Conservation (phyloP, 2,113 vertebrate species). For the Lates calcarifer region DNA sequence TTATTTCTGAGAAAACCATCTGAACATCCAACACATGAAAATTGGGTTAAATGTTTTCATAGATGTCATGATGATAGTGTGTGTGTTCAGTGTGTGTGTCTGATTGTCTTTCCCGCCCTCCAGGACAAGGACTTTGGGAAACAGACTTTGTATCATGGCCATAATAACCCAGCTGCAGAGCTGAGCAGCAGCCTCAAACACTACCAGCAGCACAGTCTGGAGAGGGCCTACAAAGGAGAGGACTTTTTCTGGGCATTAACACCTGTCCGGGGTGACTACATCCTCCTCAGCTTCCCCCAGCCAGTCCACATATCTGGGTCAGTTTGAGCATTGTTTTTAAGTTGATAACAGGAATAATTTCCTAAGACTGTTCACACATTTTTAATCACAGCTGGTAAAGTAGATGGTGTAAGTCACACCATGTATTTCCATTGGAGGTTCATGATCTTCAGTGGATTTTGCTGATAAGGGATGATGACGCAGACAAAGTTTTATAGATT, state of each 20-base stretch:
- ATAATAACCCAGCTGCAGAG: constrained; percentile 89
- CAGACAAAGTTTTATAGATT: too few species aligned
- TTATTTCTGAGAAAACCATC: too few species aligned
- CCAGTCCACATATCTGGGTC: constrained; percentile 58
- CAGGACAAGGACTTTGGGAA: constrained; percentile 96
- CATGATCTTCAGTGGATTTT: too few species aligned
- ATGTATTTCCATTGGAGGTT: too few species aligned
- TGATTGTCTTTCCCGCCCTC: neutral
- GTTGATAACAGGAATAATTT: too few species aligned
- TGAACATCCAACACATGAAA: neutral
- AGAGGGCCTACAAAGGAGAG: constrained; percentile 88
- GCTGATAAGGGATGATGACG: too few species aligned
- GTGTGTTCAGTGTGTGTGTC: neutral
- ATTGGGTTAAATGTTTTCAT: neutral
- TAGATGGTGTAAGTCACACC: too few species aligned
- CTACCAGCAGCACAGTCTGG: constrained; percentile 92
- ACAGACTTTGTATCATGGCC: constrained; percentile 86
- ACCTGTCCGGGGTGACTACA: constrained; percentile 87
- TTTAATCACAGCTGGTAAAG: too few species aligned
- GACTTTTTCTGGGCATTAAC: constrained; percentile 96
- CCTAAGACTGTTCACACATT: too few species aligned
- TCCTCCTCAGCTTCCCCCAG: constrained; percentile 77
- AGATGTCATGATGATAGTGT: neutral
- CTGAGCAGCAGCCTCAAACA: constrained; percentile 91
- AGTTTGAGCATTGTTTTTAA: neutral